Evolutionary conservation across 2,113 vertebrate species (phyloP).

Genomic region (Coreoperca whiteheadi): DNA sequence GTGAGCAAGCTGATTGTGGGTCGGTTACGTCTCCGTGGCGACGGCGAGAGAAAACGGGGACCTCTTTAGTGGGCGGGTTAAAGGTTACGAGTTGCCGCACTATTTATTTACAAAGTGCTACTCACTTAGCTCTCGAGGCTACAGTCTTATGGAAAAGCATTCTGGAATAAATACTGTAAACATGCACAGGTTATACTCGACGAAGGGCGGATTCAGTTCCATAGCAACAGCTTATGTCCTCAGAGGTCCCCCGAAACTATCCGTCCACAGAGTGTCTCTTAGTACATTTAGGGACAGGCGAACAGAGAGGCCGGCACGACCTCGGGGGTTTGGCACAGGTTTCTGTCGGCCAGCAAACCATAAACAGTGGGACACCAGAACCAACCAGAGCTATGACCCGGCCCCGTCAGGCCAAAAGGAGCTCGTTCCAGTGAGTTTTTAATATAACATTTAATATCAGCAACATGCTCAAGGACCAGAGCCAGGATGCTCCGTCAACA

Average conservation of each 20-base stretch:
- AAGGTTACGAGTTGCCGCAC: not conserved
- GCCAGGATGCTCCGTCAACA: no score
- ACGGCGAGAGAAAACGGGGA: not conserved
- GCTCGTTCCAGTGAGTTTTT: not conserved
- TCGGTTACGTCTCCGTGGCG: conserved; percentile 4
- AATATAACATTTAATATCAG: no score
- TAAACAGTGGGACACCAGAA: not conserved
- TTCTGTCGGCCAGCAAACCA: not conserved
- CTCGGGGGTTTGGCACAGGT: conserved; percentile 34
- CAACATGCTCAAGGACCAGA: no score
- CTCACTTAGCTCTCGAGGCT: conserved; percentile 52
- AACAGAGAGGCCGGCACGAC: not conserved
- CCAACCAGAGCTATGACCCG: not conserved
- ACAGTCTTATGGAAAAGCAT: conserved; percentile 47
- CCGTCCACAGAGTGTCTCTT: not conserved
- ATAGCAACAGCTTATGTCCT: conserved; percentile 34
- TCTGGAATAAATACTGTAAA: conserved; percentile 69
- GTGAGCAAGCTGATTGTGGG: not conserved
- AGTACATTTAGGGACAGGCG: not conserved
- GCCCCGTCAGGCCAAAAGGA: not conserved
- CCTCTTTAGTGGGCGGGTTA: not conserved
- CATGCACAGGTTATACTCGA: conserved; percentile 66
- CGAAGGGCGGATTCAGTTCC: conserved; percentile 11
- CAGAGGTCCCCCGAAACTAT: not conserved
- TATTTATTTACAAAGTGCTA: conserved; percentile 63